A percentile compares a stretch with the other conserved stretches of the same genome.
Conservation (phyloP, 2,113 vertebrate genomes). For the zebrafish (Danio rerio) region GRCz12tu NC_133180.1:17611501-17612000, state of each 20-base stretch:
- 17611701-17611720: neutral
- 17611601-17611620: neutral
- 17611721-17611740: slow-evolving; percentile 4
- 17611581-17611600: neutral
- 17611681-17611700: neutral
- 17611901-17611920: neutral
- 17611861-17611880: neutral
- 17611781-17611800: neutral
- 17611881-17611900: neutral
- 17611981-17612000: no score
- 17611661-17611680: neutral
- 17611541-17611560: neutral
- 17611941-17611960: no score
- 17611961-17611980: no score
- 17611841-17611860: neutral
- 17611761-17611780: neutral
- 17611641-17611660: neutral
- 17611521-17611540: neutral
- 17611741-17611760: slow-evolving; percentile 2
- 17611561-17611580: neutral
- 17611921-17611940: no score
- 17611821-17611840: neutral
- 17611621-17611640: neutral
- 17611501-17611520: neutral
- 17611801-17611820: neutral